phyloP scores from a whole-genome alignment of 2,113 vertebrate species.

The Pagrus major region DNA sequence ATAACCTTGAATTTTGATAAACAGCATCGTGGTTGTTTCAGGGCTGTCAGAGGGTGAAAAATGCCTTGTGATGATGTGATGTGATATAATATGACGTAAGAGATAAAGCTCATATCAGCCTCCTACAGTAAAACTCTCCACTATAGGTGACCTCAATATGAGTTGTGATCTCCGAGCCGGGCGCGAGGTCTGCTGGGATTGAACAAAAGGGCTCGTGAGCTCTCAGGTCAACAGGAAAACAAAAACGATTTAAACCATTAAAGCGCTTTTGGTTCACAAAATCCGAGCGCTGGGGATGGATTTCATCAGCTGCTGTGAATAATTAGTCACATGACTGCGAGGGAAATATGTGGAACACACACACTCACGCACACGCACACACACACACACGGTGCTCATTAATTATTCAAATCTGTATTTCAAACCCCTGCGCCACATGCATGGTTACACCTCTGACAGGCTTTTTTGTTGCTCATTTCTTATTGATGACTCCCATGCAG shows the following conservation, averaged over 20 bases:
- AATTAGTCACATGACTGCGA: constrained; percentile 63
- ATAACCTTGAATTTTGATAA: constrained; percentile 57
- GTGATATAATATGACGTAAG: constrained; percentile 7
- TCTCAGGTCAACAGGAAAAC: constrained; percentile 22
- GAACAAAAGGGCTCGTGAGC: constrained; percentile 12
- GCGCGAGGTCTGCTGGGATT: constrained; percentile 8
- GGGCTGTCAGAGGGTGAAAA: constrained; percentile 33
- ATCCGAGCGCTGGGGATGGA: not conserved
- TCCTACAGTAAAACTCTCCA: not conserved
- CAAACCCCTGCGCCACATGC: constrained; percentile 54
- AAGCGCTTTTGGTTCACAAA: constrained; percentile 14
- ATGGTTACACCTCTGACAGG: constrained; percentile 51
- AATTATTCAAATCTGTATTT: constrained; percentile 63
- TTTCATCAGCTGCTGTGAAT: constrained; percentile 55
- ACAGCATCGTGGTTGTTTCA: constrained; percentile 30
- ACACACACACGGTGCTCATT: constrained; percentile 19
- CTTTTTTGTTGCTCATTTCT: constrained; percentile 33
- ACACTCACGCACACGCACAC: constrained; percentile 18
- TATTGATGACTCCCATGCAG: constrained; percentile 11
- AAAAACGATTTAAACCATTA: too few species aligned
- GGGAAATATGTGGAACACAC: constrained; percentile 58
- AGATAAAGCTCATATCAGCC: constrained; percentile 25
- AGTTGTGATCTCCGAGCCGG: constrained; percentile 30
- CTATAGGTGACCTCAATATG: constrained; percentile 58
- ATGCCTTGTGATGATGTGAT: not conserved